Base-by-base conservation (phyloP, 2,888 invertebrate species). In the Cantharis flavilabris region DNA sequence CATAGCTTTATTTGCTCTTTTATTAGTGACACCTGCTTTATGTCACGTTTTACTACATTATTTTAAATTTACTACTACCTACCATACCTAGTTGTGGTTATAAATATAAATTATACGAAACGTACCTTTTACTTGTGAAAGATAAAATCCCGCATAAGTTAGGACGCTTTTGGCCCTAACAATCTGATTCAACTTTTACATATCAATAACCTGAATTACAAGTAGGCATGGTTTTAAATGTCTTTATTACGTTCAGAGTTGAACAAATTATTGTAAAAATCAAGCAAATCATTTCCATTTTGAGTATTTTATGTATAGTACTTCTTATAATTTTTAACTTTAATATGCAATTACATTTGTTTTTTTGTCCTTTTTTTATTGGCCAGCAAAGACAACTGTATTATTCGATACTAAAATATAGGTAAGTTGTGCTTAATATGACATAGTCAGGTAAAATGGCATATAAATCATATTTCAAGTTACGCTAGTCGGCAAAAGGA, bases 11-110 rank as follows among this genome's bases (percentile, higher is more conserved):
- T 80, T 82, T 82, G 79, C 76, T 78, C 77, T 80, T 83, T 84
- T 83, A 83, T 82, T 81, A 80, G 82, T 83, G 83, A 84, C 86
- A 85, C 86, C 86, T 86, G 86, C 84, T 82, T 82, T 80, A 79
- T 81, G 84, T 84, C 84, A 83, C 78, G 80, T 80, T 84, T 83
- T 84, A 84, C 81, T 82, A 79, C 81, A 80, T 82, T 81, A 81
- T 81, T 81, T 81, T 78, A 77, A 83, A 84, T 84, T 84, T 84
- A 84, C 82, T 81, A 80, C 83, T 79, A 80, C 77, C 80, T 77
- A 79, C 81, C 81, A 78, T 76, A 71, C 73, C 78, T 78, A 76
- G 73, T 73, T 71, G 76, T 73, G 70, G 75, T 75, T 78, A 69
- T 73, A 75, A 78, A 75, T 78, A 78, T 78, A 78, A 78, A 78